phyloP scores from a whole-genome alignment of 2,888 invertebrate species.

The Drosophila melanocephala region DNA sequence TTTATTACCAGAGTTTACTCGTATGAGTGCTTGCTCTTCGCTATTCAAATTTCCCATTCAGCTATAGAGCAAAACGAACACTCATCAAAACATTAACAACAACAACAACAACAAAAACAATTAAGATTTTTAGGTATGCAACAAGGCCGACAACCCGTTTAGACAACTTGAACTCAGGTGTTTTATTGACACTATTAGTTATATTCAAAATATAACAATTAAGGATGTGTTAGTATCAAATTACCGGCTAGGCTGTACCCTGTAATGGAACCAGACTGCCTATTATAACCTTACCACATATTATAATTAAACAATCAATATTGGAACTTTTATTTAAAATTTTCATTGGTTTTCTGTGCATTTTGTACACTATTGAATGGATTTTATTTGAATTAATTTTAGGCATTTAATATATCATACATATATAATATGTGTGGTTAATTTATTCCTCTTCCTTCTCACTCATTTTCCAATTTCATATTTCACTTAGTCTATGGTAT shows the following conservation, averaged over 20 bases:
- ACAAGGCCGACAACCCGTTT: neutral
- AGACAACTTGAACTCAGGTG: slow-evolving; percentile 14
- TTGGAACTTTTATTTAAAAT: neutral
- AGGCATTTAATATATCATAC: neutral
- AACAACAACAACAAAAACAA: slow-evolving; percentile 47
- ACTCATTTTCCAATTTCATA: neutral
- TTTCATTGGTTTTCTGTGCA: neutral
- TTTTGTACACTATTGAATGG: neutral
- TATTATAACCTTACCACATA: neutral
- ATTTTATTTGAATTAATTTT: neutral
- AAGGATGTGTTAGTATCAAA: neutral
- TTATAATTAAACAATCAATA: neutral
- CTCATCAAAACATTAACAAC: slow-evolving; percentile 64
- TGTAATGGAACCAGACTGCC: neutral
- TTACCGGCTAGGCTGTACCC: neutral
- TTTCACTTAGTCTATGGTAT: neutral
- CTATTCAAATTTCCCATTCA: slow-evolving; percentile 43
- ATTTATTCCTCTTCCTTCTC: neutral
- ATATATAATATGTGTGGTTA: neutral
- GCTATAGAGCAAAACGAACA: slow-evolving; percentile 65
- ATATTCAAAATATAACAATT: neutral
- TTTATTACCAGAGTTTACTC: slow-evolving; percentile 23
- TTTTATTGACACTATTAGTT: neutral
- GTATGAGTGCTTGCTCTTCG: slow-evolving; percentile 18
- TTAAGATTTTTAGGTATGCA: slow-evolving; percentile 51